Evolutionary conservation across 1,140 invertebrate species (phyloP).

Genomic region (Lethrus apterus): DNA sequence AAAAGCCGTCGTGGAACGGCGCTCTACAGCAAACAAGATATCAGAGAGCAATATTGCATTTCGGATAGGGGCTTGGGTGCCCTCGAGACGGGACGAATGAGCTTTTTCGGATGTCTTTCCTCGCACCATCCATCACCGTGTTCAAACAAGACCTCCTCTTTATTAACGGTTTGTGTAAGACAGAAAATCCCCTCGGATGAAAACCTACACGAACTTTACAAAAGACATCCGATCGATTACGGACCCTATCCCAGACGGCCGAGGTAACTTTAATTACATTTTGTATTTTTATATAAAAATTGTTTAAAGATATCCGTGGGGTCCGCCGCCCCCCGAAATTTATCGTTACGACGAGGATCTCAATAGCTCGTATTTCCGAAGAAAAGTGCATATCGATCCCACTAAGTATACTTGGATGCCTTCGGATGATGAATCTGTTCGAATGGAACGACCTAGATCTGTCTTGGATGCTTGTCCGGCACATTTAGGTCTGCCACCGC

Average conservation of each 20-base stretch:
- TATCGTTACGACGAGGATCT: conserved; percentile 59
- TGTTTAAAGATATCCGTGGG: conserved; percentile 46
- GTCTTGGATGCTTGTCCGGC: conserved; percentile 33
- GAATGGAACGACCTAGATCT: conserved; percentile 59
- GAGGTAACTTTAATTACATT: conserved; percentile 18
- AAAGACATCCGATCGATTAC: conserved; percentile 47
- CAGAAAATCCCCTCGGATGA: conserved; percentile 76
- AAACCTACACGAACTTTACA: conserved; percentile 60
- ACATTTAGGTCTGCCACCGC: conserved; percentile 3
- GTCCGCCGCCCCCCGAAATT: conserved; percentile 45
- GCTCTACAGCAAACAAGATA: conserved; percentile 69
- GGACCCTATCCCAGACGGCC: conserved; percentile 54
- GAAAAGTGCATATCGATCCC: conserved; percentile 63
- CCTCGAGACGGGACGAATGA: conserved; percentile 65
- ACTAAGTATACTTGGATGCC: conserved; percentile 68
- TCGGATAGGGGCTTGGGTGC: conserved; percentile 81
- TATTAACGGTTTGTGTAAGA: conserved; percentile 77
- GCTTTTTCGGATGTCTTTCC: conserved; percentile 66
- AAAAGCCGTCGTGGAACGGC: conserved; percentile 32
- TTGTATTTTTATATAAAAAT: too few relatives aligned
- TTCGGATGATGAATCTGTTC: conserved; percentile 63
- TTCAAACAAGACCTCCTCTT: conserved; percentile 52
- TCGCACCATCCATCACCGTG: conserved; percentile 57
- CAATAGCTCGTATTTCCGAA: conserved; percentile 66
- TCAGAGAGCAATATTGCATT: conserved; percentile 86